These are phyloP conservation scores for Diacarnus erythraeanus DNA, from an alignment of 37 sponge, comb jelly and placozoan genomes.

Conservation along the genomic window DNA sequence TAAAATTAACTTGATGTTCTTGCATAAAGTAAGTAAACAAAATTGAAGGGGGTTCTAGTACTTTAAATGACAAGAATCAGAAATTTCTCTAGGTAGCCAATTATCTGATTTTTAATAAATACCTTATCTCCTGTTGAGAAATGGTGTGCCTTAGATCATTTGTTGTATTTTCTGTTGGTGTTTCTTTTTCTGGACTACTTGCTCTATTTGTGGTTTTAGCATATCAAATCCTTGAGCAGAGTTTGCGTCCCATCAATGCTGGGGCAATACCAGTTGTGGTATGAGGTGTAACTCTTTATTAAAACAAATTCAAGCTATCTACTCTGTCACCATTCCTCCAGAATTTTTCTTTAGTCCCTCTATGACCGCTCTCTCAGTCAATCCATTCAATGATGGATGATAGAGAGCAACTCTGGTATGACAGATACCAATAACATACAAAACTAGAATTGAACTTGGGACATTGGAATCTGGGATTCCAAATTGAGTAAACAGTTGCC, in stretches of 20 bases:
- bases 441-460: slow-evolving; percentile 41
- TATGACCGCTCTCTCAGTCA: slow-evolving; percentile 43
- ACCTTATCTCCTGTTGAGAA: slow-evolving; percentile 27
- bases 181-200: slow-evolving; percentile 18
- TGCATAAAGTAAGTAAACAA: too few relatives aligned
- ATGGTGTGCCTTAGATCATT: neutral
- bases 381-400: too few relatives aligned
- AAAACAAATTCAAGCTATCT: slow-evolving; percentile 26
- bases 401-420: slow-evolving; percentile 39
- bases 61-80: slow-evolving; percentile 9
- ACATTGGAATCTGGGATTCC: slow-evolving; percentile 39
- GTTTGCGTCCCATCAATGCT: slow-evolving; percentile 41
- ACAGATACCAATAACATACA: neutral
- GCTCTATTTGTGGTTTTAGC: slow-evolving; percentile 20
- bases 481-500: slow-evolving; percentile 14
- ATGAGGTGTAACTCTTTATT: slow-evolving; percentile 27
- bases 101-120: slow-evolving; percentile 2
- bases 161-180: neutral
- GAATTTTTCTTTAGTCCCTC: too few relatives aligned
- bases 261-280: slow-evolving; percentile 29
- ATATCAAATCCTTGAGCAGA: slow-evolving; percentile 29
- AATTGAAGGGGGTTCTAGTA: too few relatives aligned
- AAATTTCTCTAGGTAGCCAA: slow-evolving; percentile 18
- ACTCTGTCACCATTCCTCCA: neutral
- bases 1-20: too few relatives aligned